Conservation (phyloP, 2,888 invertebrate genomes). For the Eledone cirrhosa region DNA sequence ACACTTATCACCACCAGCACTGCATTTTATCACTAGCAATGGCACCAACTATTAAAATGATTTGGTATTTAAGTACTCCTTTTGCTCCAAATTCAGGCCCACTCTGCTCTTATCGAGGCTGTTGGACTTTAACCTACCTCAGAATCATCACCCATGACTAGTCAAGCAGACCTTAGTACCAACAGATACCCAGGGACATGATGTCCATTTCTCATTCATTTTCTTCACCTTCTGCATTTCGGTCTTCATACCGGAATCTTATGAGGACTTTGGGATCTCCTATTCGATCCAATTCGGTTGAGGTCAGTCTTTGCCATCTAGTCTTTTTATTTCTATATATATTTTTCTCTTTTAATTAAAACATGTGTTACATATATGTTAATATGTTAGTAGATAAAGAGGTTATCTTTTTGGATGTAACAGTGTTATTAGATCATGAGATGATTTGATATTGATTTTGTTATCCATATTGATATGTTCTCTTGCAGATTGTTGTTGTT, state of each 20-base stretch:
- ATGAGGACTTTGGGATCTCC: conserved; percentile 23
- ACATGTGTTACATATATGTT: too few species aligned
- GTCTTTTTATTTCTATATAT: too few species aligned
- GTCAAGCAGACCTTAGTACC: conserved; percentile 3
- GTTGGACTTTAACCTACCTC: conserved; percentile 17
- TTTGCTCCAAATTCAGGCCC: conserved; percentile 23
- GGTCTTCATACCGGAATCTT: conserved; percentile 25
- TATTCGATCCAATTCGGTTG: conserved; percentile 25
- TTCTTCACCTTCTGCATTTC: conserved; percentile 26
- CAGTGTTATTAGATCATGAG: too few species aligned
- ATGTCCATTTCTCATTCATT: conserved; percentile 27
- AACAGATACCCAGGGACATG: background rate
- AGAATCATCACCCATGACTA: conserved; percentile 16
- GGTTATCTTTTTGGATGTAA: too few species aligned
- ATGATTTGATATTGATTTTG: too few species aligned
- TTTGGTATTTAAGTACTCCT: conserved; percentile 4
- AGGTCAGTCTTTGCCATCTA: conserved; percentile 7
- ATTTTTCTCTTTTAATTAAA: too few species aligned
- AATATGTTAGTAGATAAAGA: too few species aligned
- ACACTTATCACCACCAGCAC: too few species aligned
- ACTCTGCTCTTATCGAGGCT: conserved; percentile 16
- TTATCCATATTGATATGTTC: too few species aligned
- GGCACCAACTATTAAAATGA: too few species aligned
- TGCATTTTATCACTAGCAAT: too few species aligned
- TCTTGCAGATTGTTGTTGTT: too few species aligned